Percentiles rank a stretch among this genome's conserved stretches.
Evolutionary conservation across 1,140 invertebrate genomes (phyloP).

Genomic region (Camponotus floridanus): DNA sequence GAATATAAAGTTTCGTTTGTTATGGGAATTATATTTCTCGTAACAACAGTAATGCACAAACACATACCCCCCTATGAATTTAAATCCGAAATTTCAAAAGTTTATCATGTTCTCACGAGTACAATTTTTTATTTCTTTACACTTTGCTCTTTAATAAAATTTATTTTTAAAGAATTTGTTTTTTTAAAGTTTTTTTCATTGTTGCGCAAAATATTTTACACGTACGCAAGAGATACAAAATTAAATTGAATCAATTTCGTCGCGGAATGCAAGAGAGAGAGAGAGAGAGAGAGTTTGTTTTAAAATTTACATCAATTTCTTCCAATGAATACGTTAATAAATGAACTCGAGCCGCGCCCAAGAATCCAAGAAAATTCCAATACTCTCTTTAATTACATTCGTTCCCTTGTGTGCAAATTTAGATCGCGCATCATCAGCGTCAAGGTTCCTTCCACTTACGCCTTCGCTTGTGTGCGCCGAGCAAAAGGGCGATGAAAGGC

Average conservation of each 20-base stretch:
- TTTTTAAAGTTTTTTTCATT: no score
- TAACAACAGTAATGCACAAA: background rate
- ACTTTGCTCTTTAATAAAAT: background rate
- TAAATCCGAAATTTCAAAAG: slow-evolving; percentile 9
- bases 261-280: no score
- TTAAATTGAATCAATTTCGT: background rate
- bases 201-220: background rate
- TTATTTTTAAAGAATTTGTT: background rate
- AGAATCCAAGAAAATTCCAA: background rate
- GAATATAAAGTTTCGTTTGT: slow-evolving; percentile 35
- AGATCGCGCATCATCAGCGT: slow-evolving; percentile 13
- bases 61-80: background rate
- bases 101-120: background rate
- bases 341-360: background rate
- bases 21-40: background rate
- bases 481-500: slow-evolving; percentile 43
- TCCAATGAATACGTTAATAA: background rate
- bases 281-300: no score
- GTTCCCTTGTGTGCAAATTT: slow-evolving; percentile 2
- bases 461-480: background rate
- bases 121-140: background rate
- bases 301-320: background rate
- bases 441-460: slow-evolving; percentile 9
- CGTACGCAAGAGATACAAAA: background rate
- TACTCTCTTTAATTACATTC: background rate